Percentiles rank a stretch among this genome's conserved stretches.
Conservation (phyloP, 64 coral and sea anemone species). For the Montipora foliosa region DNA sequence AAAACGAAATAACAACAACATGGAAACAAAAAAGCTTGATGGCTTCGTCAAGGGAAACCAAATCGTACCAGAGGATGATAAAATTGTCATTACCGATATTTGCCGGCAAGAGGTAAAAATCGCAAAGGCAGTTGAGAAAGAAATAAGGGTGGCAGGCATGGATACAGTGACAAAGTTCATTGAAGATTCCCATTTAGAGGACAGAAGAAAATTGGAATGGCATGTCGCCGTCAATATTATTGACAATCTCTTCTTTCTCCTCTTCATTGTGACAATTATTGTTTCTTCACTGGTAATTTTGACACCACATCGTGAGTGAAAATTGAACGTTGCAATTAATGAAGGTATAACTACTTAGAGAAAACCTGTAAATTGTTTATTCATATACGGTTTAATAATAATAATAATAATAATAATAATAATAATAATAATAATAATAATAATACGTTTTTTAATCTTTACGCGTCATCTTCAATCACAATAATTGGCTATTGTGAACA, state of each 20-base stretch:
- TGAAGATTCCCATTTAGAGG: constrained; percentile 27
- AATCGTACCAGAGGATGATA: background rate
- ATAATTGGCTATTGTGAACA: no score
- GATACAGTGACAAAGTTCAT: constrained; percentile 55
- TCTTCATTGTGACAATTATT: constrained; percentile 63
- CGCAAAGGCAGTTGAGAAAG: background rate
- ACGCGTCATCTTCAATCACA: no score
- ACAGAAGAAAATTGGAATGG: constrained; percentile 69
- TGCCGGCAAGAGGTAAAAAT: background rate
- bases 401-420: no score
- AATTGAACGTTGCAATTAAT: background rate
- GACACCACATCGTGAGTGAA: background rate
- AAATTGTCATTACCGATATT: background rate
- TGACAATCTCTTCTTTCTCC: constrained; percentile 77
- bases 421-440: no score
- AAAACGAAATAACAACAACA: background rate
- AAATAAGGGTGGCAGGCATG: constrained; percentile 41
- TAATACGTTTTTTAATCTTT: no score
- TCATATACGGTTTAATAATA: no score
- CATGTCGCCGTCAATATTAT: constrained; percentile 69
- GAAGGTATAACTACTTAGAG: no score
- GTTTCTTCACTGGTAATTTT: constrained; percentile 70
- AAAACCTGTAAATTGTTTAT: no score
- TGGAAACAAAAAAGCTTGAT: background rate
- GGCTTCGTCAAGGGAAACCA: constrained; percentile 33